phyloP scores from a whole-genome alignment of 2,113 vertebrate genomes.

The Psephotus haematonotus region DNA sequence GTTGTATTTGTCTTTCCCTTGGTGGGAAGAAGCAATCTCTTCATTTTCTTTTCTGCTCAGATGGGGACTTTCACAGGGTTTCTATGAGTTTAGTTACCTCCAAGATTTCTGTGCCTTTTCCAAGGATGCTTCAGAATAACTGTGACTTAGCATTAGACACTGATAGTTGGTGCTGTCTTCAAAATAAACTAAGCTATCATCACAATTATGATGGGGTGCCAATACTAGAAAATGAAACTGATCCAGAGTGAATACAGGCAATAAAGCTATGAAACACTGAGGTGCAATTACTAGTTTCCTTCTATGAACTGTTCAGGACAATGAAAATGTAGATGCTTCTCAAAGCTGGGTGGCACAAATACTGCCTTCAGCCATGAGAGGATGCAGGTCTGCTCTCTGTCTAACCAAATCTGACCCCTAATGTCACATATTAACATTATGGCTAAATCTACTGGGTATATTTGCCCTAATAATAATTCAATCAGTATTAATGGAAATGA shows the following conservation, averaged over 20 bases:
- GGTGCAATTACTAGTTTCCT: neutral
- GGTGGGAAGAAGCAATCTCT: neutral
- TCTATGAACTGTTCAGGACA: neutral
- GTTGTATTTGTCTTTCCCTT: neutral
- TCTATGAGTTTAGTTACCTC: neutral
- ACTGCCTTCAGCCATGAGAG: neutral
- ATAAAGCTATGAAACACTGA: neutral
- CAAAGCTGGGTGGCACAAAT: neutral
- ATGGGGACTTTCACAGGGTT: neutral
- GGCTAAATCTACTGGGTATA: neutral
- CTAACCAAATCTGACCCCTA: neutral
- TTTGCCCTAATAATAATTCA: neutral
- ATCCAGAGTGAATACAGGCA: neutral
- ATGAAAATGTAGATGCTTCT: neutral
- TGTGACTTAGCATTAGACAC: neutral
- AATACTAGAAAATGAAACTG: neutral
- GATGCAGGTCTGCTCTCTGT: neutral
- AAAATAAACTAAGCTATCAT: neutral
- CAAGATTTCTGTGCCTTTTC: neutral
- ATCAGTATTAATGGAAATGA: neutral
- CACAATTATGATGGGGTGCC: rapidly evolving
- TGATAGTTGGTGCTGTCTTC: neutral
- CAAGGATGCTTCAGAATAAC: neutral
- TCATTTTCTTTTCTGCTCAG: neutral
- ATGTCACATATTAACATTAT: neutral